phyloP scores from a whole-genome alignment of 2,113 vertebrate genomes.

The Steatornis caripensis region DNA sequence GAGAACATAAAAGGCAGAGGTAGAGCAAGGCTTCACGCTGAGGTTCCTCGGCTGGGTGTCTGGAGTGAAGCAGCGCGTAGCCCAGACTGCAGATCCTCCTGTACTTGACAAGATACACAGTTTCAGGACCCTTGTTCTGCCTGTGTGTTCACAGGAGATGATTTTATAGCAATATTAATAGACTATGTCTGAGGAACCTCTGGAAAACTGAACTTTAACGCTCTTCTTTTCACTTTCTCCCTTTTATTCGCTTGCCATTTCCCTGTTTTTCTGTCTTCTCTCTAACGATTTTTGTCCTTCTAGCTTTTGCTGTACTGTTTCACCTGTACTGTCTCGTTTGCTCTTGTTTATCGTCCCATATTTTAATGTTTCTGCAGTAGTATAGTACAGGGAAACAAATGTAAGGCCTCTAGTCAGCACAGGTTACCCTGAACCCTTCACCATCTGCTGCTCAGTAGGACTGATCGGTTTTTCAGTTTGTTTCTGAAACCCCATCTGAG shows the following conservation, averaged over 20 bases:
- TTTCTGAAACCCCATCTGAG: neutral
- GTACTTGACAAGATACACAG: neutral
- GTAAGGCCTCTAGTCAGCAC: neutral
- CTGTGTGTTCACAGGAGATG: neutral
- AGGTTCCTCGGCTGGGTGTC: fast-evolving
- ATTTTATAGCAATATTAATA: neutral
- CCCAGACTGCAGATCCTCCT: neutral
- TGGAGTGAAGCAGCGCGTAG: neutral
- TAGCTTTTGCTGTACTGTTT: neutral
- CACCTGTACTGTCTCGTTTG: neutral
- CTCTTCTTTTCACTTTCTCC: neutral
- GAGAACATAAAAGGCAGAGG: neutral
- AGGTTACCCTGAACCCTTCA: neutral
- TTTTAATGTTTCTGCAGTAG: neutral
- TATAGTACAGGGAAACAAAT: neutral
- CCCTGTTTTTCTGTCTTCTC: neutral
- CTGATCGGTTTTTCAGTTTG: neutral
- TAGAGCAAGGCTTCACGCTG: neutral
- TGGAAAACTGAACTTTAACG: neutral
- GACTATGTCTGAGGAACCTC: neutral
- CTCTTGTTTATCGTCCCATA: neutral
- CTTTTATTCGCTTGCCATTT: neutral
- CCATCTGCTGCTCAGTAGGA: neutral
- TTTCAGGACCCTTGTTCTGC: neutral
- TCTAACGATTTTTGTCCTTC: neutral